A percentile compares a stretch with the other conserved stretches of the same genome.
These are phyloP conservation scores for Sterrhoptilus dennistouni DNA, from an alignment of 2,113 vertebrate species.

Conservation along the genomic window DNA sequence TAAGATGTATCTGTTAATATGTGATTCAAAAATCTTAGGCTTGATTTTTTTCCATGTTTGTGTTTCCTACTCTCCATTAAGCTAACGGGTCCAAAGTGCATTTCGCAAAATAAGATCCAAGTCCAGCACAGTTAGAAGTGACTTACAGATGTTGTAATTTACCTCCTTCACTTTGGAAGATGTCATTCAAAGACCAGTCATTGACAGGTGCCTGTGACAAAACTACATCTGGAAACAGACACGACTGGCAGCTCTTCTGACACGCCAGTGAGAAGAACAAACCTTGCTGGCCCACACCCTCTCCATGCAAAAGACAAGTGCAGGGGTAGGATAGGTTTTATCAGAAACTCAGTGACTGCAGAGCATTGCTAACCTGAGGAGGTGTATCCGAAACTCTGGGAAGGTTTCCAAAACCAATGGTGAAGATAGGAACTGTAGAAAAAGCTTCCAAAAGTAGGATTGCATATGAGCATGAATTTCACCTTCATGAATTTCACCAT, in stretches of 20 bases:
- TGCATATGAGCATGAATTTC: not conserved
- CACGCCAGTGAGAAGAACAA: not conserved
- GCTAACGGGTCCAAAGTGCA: not conserved
- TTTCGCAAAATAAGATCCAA: not conserved
- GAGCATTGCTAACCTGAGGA: not conserved
- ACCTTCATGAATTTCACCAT: not conserved
- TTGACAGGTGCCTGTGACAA: not conserved
- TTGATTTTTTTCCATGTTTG: not conserved
- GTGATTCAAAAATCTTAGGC: not conserved
- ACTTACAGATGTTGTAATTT: not conserved
- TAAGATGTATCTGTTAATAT: not conserved
- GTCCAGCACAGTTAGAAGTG: not conserved
- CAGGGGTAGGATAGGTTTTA: not conserved
- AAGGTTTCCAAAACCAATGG: not conserved
- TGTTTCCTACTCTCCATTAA: not conserved
- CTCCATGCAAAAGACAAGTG: not conserved
- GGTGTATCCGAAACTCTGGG: not conserved
- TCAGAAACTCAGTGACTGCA: not conserved
- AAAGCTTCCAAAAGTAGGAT: not conserved
- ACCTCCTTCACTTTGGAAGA: not conserved
- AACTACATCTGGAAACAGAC: not conserved
- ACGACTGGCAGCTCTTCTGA: not conserved
- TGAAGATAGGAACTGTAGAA: not conserved
- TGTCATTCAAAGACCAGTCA: not conserved
- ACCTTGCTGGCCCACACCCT: not conserved